Evolutionary conservation across 2,113 vertebrate species (phyloP).

Genomic region (Pteronura brasiliensis): DNA sequence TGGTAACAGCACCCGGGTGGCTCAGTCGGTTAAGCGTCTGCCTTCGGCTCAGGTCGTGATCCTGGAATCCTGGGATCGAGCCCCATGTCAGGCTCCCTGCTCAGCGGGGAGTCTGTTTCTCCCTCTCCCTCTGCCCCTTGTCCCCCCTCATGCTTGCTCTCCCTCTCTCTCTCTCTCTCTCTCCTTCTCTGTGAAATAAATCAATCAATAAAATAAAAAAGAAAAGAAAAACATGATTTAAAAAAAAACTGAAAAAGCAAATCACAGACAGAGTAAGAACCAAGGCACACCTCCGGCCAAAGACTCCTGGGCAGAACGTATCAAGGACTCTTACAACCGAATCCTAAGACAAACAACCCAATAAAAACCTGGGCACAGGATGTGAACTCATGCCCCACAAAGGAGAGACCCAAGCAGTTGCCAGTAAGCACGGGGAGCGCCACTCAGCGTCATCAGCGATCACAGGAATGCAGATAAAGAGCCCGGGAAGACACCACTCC

Average conservation of each 20-base stretch:
- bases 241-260: not conserved
- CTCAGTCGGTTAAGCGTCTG: too few species aligned
- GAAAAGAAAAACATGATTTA: not conserved
- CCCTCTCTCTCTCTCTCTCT: too few species aligned
- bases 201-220: too few species aligned
- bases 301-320: too few species aligned
- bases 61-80: too few species aligned
- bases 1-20: not conserved
- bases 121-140: too few species aligned
- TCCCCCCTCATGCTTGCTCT: too few species aligned
- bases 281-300: accelerated
- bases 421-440: accelerated
- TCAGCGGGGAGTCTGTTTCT: too few species aligned
- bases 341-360: not conserved
- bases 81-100: too few species aligned
- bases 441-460: accelerated
- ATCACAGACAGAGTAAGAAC: accelerated
- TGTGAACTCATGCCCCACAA: accelerated
- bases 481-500: accelerated
- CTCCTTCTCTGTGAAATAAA: not conserved
- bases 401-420: not conserved
- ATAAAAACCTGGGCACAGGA: not conserved
- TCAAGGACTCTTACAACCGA: not conserved
- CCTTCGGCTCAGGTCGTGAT: too few species aligned
- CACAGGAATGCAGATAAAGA: accelerated